Base-by-base conservation (phyloP, 1,140 invertebrate genomes). In the Ladona fulva region DNA sequence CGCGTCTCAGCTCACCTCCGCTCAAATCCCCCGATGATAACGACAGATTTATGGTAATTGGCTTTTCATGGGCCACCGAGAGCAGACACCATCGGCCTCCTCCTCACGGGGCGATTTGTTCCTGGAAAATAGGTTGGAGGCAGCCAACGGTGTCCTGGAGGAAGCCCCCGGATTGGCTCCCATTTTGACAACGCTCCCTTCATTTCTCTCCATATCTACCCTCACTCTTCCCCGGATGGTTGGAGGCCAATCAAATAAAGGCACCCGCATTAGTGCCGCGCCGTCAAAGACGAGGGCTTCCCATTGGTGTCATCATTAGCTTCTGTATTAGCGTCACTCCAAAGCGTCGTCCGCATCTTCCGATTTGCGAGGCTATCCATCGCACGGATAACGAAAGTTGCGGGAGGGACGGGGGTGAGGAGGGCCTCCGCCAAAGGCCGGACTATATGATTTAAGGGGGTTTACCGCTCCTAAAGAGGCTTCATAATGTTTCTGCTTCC, bases 31-130 rank as follows among this genome's bases (percentile, higher is more conserved):
- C 52, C 52, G 52, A 66, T 66, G 14, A 66, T 66, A 66, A 66
- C 52, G 52, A 66, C 52, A 66, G 52, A 66, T 66, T 66, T 66
- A 66, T 66, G 52, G 52, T 66, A 66, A 66, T 66, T 66, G 52
- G 52, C 16, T 66, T 66, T 66, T 66, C 52, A 66, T 66, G 52
- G 52, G 52, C n/a, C 52, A 16, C 52, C 16, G 52, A 12, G 16
- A 12, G 52, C 52, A 66, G 52, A 16, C 52, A 66, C 52, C 52
- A 66, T 3, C 1, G 29, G 29, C 3, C 29, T 37, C n/a, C n/a
- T n/a, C n/a, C n/a, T n/a, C 29, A 5, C 29, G 1, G 29, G 29
- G 3, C 29, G 29, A 37, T 37, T 37, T 37, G 29, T 37, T 37
- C 29, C 3, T 37, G 29, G 29, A 37, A 37, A 37, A 37, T 37